Conservation (phyloP, 2,797 vertebrate genomes). For the Florisuga fusca region DNA sequence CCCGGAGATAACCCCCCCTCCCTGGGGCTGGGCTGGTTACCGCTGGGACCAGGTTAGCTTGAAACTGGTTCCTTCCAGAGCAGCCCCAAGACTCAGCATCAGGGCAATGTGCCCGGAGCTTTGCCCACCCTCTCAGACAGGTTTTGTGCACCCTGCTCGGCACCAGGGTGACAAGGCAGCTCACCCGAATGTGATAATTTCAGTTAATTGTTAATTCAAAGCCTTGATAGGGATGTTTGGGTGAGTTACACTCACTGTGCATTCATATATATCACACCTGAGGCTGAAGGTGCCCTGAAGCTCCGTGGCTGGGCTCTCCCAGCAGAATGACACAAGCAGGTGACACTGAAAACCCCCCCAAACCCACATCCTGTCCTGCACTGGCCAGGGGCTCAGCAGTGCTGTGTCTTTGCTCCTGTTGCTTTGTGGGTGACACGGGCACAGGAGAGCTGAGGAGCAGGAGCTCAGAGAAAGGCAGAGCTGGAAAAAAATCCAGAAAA, state of each 20-base stretch:
- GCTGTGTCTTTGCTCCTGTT: accelerated
- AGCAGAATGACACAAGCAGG: background rate
- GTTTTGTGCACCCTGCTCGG: accelerated
- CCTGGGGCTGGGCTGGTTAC: accelerated
- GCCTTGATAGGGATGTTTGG: background rate
- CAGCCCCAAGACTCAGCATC: accelerated
- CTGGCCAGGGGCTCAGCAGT: background rate
- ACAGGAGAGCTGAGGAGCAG: accelerated
- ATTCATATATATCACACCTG: accelerated
- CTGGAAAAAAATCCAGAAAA: background rate
- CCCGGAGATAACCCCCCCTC: background rate
- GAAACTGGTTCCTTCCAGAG: background rate
- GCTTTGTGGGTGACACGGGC: background rate
- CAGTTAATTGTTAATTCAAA: background rate
- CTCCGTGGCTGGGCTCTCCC: accelerated
- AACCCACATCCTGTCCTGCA: accelerated
- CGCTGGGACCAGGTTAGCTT: accelerated
- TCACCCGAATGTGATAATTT: accelerated
- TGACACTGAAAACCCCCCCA: background rate
- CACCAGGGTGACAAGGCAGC: accelerated
- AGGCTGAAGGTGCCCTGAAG: accelerated
- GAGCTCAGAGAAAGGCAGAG: background rate
- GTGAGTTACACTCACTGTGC: accelerated
- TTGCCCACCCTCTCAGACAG: background rate
- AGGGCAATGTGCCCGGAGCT: accelerated